Base-by-base conservation (phyloP, 2,888 invertebrate species). In the Arge pagana region DNA sequence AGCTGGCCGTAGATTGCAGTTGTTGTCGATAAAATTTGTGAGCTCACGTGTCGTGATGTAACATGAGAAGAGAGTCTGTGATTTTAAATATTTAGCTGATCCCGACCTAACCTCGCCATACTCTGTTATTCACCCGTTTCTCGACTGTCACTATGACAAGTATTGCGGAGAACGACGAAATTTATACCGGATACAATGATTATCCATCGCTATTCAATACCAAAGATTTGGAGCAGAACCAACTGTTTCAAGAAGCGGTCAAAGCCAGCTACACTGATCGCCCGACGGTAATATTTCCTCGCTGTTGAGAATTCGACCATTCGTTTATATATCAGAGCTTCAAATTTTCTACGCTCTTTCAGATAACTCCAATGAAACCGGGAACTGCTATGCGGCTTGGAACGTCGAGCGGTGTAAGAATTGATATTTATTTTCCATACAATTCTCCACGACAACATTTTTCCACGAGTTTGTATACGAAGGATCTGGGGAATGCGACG, bases 191-290 rank as follows among this genome's bases (percentile, higher is more conserved):
- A 2, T 87, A 86, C 69, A 85, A 87, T 66, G 85, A 86, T 19
- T 85, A 84, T 59, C 81, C 85, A 5, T 83, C 85, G 1, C 82
- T 85, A 2, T 78, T 87, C 54, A 85, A 84, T 64, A 84, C 84
- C 1, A 79, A 88, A 72, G 85, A 86, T 68, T 74, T 90, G 54
- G 82, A 85, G 43, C 84, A 87, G 61, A 91, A 91, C 73, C 83
- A 85, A 59, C 82, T 80, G 21, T 88, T 91, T 66, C 89, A 90
- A 73, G 86, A 89, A 72, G 86, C 89, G 8, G 80, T 91, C n/a
- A 82, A 85, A 60, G 87, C 82, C 1, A 87, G 89, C 58, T 86
- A 89, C 66, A 85, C 87, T 13, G 82, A 88, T 40, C 78, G 87
- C 63, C 86, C 86, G 45, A 80, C 84, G 56, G 86, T 88, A 62